Percentiles rank a stretch among this genome's conserved stretches.
These are phyloP conservation scores for Pelagia noctiluca DNA, from an alignment of 30 jellyfish, hydroid and myxozoan species.

Conservation along the genomic window DNA sequence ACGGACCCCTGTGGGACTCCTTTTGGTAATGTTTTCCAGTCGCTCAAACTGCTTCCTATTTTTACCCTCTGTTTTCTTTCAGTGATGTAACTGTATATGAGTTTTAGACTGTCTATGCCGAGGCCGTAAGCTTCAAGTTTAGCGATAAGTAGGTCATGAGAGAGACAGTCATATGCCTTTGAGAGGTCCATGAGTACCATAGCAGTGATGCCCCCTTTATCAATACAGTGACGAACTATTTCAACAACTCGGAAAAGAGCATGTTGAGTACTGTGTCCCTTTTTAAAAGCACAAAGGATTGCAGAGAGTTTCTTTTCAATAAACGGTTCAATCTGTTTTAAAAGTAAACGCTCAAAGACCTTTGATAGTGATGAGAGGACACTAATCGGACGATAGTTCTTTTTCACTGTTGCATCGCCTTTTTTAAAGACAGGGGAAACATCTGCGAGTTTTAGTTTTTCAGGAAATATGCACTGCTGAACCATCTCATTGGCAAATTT, in stretches of 20 bases:
- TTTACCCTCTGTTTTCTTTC: constrained; percentile 40
- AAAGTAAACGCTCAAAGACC: constrained; percentile 8
- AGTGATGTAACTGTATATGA: constrained; percentile 46
- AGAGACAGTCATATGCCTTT: constrained; percentile 42
- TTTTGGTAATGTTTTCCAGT: constrained; percentile 26
- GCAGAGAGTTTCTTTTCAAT: constrained; percentile 34
- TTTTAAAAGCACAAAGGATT: constrained; percentile 37
- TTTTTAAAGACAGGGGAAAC: constrained; percentile 44
- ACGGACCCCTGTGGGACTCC: constrained; percentile 53
- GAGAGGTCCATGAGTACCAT: constrained; percentile 44
- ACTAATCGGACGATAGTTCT: constrained; percentile 21
- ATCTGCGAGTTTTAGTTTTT: constrained; percentile 30
- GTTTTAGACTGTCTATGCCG: constrained; percentile 40
- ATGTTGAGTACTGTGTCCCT: constrained; percentile 38
- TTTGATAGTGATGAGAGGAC: constrained; percentile 28
- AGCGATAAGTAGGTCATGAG: constrained; percentile 40
- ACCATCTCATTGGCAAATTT: constrained; percentile 40
- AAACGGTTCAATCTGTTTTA: constrained; percentile 19
- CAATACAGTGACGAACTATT: constrained; percentile 5
- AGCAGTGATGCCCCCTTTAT: constrained; percentile 23
- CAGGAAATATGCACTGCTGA: constrained; percentile 45
- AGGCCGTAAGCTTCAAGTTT: constrained; percentile 60
- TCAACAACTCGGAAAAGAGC: constrained; percentile 39
- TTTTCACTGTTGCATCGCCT: constrained; percentile 32
- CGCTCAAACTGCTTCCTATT: constrained; percentile 34